Evolutionary conservation across 2,113 vertebrate genomes (phyloP).

Genomic region (Microcebus lehilahytsara): DNA sequence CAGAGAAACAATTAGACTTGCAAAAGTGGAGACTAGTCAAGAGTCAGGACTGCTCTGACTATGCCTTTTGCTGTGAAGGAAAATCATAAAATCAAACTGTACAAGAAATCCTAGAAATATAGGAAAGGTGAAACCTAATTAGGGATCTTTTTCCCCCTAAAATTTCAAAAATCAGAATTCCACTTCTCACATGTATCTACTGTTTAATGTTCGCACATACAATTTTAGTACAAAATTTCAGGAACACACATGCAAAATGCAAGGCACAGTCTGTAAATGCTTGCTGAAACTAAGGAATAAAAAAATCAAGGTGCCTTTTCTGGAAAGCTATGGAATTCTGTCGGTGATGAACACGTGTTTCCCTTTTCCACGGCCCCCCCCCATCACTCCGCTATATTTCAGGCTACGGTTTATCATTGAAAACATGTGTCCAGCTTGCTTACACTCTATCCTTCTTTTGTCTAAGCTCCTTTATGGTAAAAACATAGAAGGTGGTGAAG

Average conservation of each 20-base stretch:
- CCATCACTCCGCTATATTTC: not conserved
- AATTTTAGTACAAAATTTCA: not conserved
- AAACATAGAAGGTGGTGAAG: not conserved
- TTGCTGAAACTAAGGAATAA: not conserved
- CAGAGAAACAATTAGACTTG: not conserved
- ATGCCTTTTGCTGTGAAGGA: not conserved
- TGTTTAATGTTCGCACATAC: not conserved
- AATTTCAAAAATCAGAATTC: slow-evolving; percentile 13
- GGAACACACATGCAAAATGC: not conserved
- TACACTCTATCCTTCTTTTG: not conserved
- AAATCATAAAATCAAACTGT: not conserved
- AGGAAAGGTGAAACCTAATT: not conserved
- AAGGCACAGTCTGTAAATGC: not conserved
- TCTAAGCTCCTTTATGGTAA: not conserved
- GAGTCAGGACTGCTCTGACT: not conserved
- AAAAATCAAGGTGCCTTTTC: not conserved
- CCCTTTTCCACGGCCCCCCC: not conserved
- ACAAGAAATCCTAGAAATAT: not conserved
- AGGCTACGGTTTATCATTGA: not conserved
- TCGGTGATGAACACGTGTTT: not conserved
- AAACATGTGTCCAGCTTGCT: not conserved
- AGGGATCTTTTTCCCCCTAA: not conserved
- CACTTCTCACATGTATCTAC: not conserved
- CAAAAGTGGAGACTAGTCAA: not conserved
- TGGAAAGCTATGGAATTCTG: not conserved